Base-by-base conservation (phyloP, 2,888 invertebrate genomes). In the Heliconius aoede region DNA sequence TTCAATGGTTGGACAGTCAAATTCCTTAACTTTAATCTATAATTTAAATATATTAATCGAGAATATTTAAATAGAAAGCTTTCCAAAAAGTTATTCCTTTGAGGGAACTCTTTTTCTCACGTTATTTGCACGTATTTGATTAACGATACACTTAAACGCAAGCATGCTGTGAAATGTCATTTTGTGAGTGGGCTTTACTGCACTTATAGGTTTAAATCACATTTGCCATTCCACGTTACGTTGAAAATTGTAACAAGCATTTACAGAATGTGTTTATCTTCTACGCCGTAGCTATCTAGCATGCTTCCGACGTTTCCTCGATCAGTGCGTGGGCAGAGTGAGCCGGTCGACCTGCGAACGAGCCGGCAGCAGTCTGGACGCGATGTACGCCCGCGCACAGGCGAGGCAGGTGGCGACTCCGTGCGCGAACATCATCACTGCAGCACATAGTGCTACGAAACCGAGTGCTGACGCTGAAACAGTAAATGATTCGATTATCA, bases 401-500 rank as follows among this genome's bases (percentile, higher is more conserved):
- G 90, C 88, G 24, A 88, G 81, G 72, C 84, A 82, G 5, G 91
- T 89, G 1, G 91, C 92, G n/a, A 92, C 81, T 32, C 88, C 88
- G 83, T 93, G 93, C 32, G 92, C 90, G 55, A 87, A 83, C 75
- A 92, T 87, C 86, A 94, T 85, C 79, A 94, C 93, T 46, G 88
- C 87, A 0, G 94, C 94, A 78, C 94, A 93, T 1, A 94, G 84
- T 0, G 91, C 88, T 21, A 94, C 94, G 84, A 94, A 94, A 4
- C 91, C 93, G 13, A 94, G 85, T 1, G 94, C 94, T 46, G 89
- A 85, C 0, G 89, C 94, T 94, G 87, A 3, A 83, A 84, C 7
- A 15, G 62, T 11, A 26, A 55, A 46, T 28, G 3, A 26, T 51
- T 18, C 8, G 18, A 62, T 32, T 62, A 46, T 5, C 46, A 46